These are phyloP conservation scores for Sphaerodactylus townsendi DNA, from an alignment of 2,113 vertebrate species.

Conservation along the genomic window DNA sequence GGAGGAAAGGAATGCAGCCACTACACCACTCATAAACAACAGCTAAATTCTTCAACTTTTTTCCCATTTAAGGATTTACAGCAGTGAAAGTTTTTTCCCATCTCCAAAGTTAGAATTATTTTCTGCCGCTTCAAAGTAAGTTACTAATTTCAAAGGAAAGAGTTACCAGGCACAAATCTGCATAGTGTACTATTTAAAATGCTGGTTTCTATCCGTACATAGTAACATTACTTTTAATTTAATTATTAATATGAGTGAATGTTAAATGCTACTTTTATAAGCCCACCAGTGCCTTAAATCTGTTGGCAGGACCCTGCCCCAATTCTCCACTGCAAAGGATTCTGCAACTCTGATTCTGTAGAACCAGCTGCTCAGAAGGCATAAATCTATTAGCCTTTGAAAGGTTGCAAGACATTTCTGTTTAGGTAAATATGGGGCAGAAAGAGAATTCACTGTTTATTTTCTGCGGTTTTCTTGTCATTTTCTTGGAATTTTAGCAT, in stretches of 20 bases:
- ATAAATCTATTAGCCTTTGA: neutral
- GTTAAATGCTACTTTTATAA: neutral
- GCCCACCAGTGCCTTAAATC: neutral
- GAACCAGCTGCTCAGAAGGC: neutral
- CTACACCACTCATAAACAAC: constrained; percentile 4
- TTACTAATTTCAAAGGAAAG: neutral
- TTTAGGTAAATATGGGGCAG: neutral
- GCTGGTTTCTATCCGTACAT: too few relatives aligned
- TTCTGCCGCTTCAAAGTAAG: neutral
- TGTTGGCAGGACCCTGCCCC: neutral
- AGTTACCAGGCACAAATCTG: neutral
- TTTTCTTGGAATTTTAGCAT: neutral
- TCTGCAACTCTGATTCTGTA: neutral
- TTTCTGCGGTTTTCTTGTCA: neutral
- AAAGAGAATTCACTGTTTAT: too few relatives aligned
- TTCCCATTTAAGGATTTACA: neutral
- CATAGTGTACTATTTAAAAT: neutral
- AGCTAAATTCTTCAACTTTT: neutral
- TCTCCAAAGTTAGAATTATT: neutral
- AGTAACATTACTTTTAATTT: too few relatives aligned
- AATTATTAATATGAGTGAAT: too few relatives aligned
- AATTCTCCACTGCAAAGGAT: neutral
- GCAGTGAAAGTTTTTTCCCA: neutral
- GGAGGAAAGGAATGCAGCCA: constrained; percentile 1
- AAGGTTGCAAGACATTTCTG: neutral